Evolutionary conservation across 2,797 vertebrate species (phyloP), one percentile per base, ranked within the genome.

Genomic region (Xenentodon cancila): DNA sequence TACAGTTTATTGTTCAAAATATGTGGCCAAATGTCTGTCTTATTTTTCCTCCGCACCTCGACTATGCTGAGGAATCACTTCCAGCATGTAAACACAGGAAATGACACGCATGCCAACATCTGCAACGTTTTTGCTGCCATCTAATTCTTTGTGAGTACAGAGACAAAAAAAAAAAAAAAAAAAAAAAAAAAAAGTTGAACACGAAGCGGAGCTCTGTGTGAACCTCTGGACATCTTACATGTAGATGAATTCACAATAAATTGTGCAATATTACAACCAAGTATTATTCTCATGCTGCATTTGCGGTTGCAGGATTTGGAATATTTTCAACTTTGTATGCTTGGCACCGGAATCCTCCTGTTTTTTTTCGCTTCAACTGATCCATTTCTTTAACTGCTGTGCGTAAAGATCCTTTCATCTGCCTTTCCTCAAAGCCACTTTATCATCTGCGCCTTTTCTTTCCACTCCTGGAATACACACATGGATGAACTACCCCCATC

Each of bases 81-180:
- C 73, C 75, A 80, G 76, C 73, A 61, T 73, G 71, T 77, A 90
- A 86, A 87, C 73, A 87, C 88, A 84, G 90, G 86, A 91, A 89
- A 88, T 88, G 60, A 73, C 70, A 72, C 1, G 1, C 70, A 78
- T 81, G 64, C 87, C 86, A 81, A 87, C 87, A 88, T 86, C 85
- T 89, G 86, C 45, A 81, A 68, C 17, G 30, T 68, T 71, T 84
- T 71, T 76, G 66, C 68, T 45, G 37, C 37, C 13, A 11, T 16
- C 13, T 40, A 3, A 15, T 40, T 40, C 12, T 40, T 11, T 12
- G 34, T 3, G 13, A 5, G 37, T 15, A 15, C 0, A 40, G 12
- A 13, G 12, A 25, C 5, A 3, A 25, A 25, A 53, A 17, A 63
- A 25, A 53, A 43, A 25, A 21, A 22, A 19, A 42, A 12, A 22